These are phyloP conservation scores for Nomia melanderi DNA, from an alignment of 1,140 invertebrate species.

Conservation along the genomic window DNA sequence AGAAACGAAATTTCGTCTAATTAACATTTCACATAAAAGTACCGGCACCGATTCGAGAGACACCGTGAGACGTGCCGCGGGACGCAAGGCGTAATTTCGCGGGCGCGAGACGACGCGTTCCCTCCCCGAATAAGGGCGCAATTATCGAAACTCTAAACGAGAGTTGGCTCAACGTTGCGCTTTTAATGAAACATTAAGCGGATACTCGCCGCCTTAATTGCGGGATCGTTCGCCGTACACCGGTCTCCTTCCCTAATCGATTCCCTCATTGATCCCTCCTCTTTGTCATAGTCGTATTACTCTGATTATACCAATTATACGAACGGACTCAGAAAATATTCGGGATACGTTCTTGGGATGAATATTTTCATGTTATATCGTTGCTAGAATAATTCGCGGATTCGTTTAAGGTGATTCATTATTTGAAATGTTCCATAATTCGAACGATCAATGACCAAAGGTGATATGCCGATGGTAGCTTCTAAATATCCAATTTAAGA, in stretches of 20 bases:
- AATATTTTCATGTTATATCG: too few species aligned
- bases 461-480: too few species aligned
- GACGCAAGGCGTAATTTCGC: constrained; percentile 12
- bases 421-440: too few species aligned
- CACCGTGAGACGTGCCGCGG: too few species aligned
- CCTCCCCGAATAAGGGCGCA: constrained; percentile 7
- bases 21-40: constrained; percentile 44
- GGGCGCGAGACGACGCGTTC: constrained; percentile 8
- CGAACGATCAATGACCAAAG: too few species aligned
- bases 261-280: constrained; percentile 20
- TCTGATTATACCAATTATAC: constrained; percentile 34
- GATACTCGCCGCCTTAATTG: constrained; percentile 29
- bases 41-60: too few species aligned
- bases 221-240: constrained; percentile 1
- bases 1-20: constrained; percentile 38
- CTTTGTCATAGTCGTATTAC: constrained; percentile 11
- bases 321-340: neutral
- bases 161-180: constrained; percentile 26
- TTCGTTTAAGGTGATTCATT: too few species aligned
- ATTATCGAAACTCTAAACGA: constrained; percentile 40
- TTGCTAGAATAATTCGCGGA: too few species aligned
- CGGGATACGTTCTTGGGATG: too few species aligned
- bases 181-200: constrained; percentile 31
- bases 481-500: too few species aligned
- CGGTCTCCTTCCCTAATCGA: neutral